Base-by-base conservation (phyloP, 2,113 vertebrate species). In the Etheostoma spectabile region DNA sequence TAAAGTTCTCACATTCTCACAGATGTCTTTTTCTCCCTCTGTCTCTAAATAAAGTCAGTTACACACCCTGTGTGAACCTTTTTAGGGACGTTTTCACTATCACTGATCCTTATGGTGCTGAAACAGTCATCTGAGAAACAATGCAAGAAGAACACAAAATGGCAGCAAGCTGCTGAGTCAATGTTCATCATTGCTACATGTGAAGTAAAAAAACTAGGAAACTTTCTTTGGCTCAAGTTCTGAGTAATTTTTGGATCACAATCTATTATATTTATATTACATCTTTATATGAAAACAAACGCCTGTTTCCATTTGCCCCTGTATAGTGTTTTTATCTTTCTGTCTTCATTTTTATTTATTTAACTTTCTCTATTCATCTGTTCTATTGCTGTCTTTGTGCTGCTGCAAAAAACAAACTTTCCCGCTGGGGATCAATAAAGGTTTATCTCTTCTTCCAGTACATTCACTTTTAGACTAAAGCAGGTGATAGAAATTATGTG, bases 41-140 rank as follows among this genome's bases (percentile, higher is more conserved):
- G 7, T 49, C 57, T 79, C 66, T 71, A 85, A 87, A 89, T 77
- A 76, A 84, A 91, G 84, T 83, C 80, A 57, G 52, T 82, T 85
- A 57, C 82, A 86, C 68, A 77, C 79, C 77, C 78, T 46, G 74
- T 70, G 75, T 70, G 83, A 80, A 75, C 83, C 82, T 77, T 79
- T 82, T 83, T 80, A 75, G 63, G 66, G 79, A 77, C 35, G 49
- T 76, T 86, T 89, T 90, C 83, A 82, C 79, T 77, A 78, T 79
- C 70, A 67, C 80, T 79, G 70, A 88, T 93, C 86, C 89, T 66
- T 77, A 64, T 84, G 74, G 8, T 61, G 74, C 73, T 64, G 62
- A 83, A 85, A 80, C 82, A 77, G 71, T 65, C 82, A 46, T 70
- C 59, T 55, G 83, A 88, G 83, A 81, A 79, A 79, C 74, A 38